Conservation (phyloP, 2,113 vertebrate species). For the Sitta europaea region DNA sequence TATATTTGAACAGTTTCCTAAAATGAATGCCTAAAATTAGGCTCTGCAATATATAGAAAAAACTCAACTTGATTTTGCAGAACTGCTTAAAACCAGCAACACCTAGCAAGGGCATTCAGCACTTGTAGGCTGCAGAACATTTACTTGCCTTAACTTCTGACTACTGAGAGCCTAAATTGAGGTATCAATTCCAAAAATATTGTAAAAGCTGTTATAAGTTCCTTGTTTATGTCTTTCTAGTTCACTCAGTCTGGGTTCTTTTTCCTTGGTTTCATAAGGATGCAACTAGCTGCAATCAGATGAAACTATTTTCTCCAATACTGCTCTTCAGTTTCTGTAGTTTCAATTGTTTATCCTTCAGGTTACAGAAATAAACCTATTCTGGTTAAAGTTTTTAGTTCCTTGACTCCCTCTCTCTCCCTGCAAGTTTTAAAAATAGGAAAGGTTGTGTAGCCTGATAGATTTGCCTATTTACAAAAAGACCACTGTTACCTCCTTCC, state of each 20-base stretch:
- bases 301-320: background rate
- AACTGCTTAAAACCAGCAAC: background rate
- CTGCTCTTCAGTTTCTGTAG: background rate
- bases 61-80: background rate
- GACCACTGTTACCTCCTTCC: background rate
- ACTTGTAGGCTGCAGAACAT: background rate
- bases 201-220: background rate
- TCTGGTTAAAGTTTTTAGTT: background rate
- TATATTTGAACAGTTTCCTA: background rate
- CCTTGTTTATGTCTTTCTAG: background rate
- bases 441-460: background rate
- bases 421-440: background rate
- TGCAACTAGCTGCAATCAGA: background rate
- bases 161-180: background rate
- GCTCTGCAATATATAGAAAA: background rate
- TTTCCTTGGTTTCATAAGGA: background rate
- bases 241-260: background rate
- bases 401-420: background rate
- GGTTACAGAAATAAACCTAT: background rate
- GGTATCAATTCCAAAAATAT: background rate
- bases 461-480: background rate
- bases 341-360: background rate
- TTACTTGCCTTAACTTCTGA: background rate
- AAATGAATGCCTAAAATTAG: background rate
- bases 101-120: background rate